Evolutionary conservation across 2,113 vertebrate genomes (phyloP).

Genomic region (Podarcis cretensis): DNA sequence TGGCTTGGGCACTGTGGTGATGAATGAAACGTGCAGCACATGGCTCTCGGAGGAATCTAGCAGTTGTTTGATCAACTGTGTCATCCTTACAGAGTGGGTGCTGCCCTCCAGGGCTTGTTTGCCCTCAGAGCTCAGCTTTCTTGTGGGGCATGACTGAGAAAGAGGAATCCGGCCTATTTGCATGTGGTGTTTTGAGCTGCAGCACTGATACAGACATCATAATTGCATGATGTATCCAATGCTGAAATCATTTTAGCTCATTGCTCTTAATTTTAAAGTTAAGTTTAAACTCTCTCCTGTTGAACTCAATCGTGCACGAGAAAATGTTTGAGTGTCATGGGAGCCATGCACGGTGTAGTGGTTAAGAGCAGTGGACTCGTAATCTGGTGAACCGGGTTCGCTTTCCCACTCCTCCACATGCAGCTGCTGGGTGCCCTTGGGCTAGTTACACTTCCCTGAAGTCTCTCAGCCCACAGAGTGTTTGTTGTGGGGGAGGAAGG

Average conservation of each 20-base stretch:
- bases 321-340: neutral
- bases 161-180: neutral
- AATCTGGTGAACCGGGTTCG: no score
- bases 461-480: no score
- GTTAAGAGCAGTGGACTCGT: no score
- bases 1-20: conserved; percentile 52
- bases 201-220: neutral
- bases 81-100: conserved; percentile 49
- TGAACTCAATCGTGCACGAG: neutral
- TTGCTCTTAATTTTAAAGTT: neutral
- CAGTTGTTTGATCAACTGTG: conserved; percentile 63
- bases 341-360: no score
- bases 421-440: no score
- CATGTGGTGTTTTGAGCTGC: neutral
- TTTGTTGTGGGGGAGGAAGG: no score
- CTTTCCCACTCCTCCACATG: no score
- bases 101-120: conserved; percentile 17
- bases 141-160: neutral
- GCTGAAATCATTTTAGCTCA: neutral
- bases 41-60: conserved; percentile 49
- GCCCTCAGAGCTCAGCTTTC: conserved; percentile 1
- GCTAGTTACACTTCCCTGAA: no score
- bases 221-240: neutral
- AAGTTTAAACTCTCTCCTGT: neutral
- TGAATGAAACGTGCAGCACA: conserved; percentile 50